Base-by-base conservation (phyloP, 2,113 vertebrate genomes). In the Oreochromis niloticus region DNA sequence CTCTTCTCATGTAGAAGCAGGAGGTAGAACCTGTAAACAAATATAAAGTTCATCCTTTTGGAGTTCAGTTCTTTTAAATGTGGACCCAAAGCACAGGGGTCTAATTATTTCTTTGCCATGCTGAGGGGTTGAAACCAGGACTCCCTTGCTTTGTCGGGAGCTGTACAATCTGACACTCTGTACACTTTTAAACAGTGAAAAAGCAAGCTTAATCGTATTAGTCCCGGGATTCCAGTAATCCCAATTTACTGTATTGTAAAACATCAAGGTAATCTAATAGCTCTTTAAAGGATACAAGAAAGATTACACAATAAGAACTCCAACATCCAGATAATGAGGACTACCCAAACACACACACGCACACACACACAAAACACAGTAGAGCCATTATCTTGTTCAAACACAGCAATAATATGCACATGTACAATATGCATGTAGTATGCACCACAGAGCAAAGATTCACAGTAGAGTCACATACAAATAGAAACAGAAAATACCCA, bases 161-260 rank as follows among this genome's bases (percentile, higher is more conserved):
- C 88, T 54, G 17, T 34, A 43, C 71, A 85, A 68, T 87, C 57
- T 79, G 7, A 48, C 85, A 82, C 75, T 86, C 84, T 81, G 75
- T 55, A 9, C 43, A 82, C 30, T 83, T 82, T 81, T 41, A 88
- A 78, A 82, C 34, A 81, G 78, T 61, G 57, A 79, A 92, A 87
- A 83, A 52, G 56, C 78, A 83, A 41, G n/a, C 84, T 68, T 92
- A 94, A 94, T 94, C 89, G 61, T 91, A 90, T 92, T 93, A 91
- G 81, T 80, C 81, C 16, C 83, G 75, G 88, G 90, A 93, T 95
- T 95, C 81, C 86, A 92, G 85, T 88, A 89, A 94, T 80, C 56
- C 85, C 91, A 90, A 94, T 95, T 94, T 93, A 78, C 63, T 55
- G 82, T 68, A 91, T 93, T 94, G 91, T 95, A 85, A 83, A 92